phyloP scores from a whole-genome alignment of 2,797 vertebrate species.

The Morelia viridis region DNA sequence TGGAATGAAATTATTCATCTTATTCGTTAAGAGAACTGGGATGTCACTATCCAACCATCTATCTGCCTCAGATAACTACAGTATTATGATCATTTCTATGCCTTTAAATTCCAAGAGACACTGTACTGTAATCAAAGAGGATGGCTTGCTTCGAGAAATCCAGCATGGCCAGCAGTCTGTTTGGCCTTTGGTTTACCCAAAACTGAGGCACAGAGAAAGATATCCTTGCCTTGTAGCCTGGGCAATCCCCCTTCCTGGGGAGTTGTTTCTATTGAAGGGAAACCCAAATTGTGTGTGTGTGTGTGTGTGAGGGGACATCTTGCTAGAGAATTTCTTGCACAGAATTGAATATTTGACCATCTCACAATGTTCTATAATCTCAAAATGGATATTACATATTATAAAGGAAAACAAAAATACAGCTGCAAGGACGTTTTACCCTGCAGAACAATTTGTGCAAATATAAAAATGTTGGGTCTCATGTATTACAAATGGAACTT shows the following conservation, averaged over 20 bases:
- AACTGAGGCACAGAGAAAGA: neutral
- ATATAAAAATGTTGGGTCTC: neutral
- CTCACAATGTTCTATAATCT: neutral
- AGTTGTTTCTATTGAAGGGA: neutral
- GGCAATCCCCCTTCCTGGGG: neutral
- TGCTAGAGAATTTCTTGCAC: neutral
- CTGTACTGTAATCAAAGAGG: neutral
- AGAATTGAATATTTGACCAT: neutral
- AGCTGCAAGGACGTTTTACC: neutral
- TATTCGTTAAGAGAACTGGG: neutral
- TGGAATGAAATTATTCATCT: neutral
- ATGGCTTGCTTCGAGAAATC: neutral
- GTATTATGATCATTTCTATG: neutral
- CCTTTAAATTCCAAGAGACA: neutral
- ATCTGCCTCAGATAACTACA: neutral
- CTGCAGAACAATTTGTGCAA: neutral
- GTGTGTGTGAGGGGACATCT: neutral
- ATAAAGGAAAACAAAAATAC: neutral
- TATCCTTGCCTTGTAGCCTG: neutral
- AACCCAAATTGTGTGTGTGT: neutral
- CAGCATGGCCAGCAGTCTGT: neutral
- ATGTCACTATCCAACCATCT: neutral
- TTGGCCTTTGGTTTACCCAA: neutral
- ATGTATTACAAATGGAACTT: neutral
- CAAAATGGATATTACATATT: neutral